A percentile compares a stretch with the other conserved stretches of the same genome.
phyloP scores from a whole-genome alignment of 2,888 invertebrate species.

The Drosophila seclusa region DNA sequence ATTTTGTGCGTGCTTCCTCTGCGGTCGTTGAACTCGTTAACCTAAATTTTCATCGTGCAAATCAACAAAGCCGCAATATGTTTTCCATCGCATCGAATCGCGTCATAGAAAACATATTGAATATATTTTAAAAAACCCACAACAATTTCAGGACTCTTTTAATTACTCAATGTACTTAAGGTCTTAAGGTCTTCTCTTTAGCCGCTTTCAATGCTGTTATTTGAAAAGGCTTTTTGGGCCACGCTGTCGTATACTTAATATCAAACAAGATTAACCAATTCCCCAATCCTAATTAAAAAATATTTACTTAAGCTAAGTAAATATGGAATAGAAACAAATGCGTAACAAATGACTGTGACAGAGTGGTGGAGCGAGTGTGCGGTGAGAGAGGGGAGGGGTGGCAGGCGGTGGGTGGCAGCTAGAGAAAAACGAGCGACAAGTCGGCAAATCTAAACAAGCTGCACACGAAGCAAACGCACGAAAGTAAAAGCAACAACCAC shows the following conservation, averaged over 20 bases:
- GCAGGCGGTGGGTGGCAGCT: conserved; percentile 1
- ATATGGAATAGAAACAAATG: conserved; percentile 27
- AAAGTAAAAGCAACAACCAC: conserved; percentile 73
- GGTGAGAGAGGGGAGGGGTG: background rate
- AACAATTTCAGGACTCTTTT: background rate
- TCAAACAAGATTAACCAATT: background rate
- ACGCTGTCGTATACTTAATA: conserved; percentile 53
- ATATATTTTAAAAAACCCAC: background rate
- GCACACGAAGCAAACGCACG: conserved; percentile 45
- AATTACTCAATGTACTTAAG: background rate
- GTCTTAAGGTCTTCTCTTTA: too few relatives aligned
- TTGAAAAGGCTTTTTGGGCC: background rate
- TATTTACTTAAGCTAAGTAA: conserved; percentile 25
- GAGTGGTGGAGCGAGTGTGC: conserved; percentile 2
- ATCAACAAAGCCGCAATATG: conserved; percentile 42
- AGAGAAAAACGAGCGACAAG: conserved; percentile 28
- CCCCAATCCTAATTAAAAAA: conserved; percentile 45
- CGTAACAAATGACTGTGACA: conserved; percentile 16
- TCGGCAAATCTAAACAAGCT: conserved; percentile 53
- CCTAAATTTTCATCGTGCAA: conserved; percentile 70
- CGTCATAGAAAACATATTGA: conserved; percentile 24
- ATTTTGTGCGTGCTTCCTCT: conserved; percentile 53
- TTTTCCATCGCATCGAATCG: conserved; percentile 13
- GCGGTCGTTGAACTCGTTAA: conserved; percentile 83
- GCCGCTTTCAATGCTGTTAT: too few relatives aligned